A percentile compares a stretch with the other conserved stretches of the same genome.
Conservation (phyloP, 2,888 invertebrate genomes). For the Lymantria monacha region DNA sequence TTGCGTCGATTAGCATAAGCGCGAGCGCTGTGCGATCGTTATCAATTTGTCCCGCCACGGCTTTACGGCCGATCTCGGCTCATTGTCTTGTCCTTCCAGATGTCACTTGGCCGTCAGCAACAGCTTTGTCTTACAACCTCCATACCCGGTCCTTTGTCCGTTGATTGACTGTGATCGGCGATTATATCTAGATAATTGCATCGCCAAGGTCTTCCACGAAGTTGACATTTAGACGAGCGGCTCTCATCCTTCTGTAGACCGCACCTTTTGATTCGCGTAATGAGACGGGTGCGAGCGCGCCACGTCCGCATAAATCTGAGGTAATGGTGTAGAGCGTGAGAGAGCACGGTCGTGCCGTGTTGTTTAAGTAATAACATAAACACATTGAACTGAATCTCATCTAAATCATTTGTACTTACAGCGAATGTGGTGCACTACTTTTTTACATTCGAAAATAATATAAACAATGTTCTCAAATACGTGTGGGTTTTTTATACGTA, state of each 20-base stretch:
- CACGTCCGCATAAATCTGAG: conserved; percentile 68
- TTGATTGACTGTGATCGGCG: conserved; percentile 59
- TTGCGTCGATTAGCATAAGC: conserved; percentile 66
- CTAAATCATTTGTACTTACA: conserved; percentile 36
- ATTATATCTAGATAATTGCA: conserved; percentile 69
- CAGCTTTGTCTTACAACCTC: conserved; percentile 55
- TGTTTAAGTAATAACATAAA: conserved; percentile 69
- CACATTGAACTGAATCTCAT: conserved; percentile 55
- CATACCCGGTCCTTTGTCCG: conserved; percentile 56
- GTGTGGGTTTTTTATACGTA: no score
- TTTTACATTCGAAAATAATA: neutral
- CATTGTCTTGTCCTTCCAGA: conserved; percentile 70
- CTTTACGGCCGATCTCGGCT: conserved; percentile 48
- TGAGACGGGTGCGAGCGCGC: conserved; percentile 66
- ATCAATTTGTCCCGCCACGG: conserved; percentile 68
- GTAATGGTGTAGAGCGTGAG: conserved; percentile 73
- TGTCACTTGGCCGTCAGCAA: conserved; percentile 51
- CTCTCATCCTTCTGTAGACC: conserved; percentile 45
- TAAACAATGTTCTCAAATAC: no score
- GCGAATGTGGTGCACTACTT: conserved; percentile 37
- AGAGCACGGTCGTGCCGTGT: conserved; percentile 70
- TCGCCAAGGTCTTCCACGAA: conserved; percentile 65
- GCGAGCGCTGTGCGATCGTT: conserved; percentile 59
- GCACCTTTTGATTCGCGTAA: conserved; percentile 68
- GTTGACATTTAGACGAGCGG: conserved; percentile 67